These are phyloP conservation scores for Xestia ashworthii DNA, from an alignment of 2,888 invertebrate species.

Conservation along the genomic window DNA sequence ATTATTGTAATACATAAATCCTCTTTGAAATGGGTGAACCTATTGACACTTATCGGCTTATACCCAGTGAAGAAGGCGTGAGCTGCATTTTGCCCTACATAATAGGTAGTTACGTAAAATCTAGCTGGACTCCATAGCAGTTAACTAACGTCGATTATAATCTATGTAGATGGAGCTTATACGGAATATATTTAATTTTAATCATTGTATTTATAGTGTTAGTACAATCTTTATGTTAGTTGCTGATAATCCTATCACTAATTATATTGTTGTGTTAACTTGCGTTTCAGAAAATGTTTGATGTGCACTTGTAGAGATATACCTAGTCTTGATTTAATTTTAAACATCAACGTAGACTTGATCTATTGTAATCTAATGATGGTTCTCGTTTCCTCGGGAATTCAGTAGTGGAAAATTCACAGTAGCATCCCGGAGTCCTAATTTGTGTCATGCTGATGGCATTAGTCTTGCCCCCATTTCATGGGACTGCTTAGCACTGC, in stretches of 20 bases:
- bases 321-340: neutral
- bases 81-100: neutral
- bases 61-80: neutral
- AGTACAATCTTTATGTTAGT: slow-evolving; percentile 14
- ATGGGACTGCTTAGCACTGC: neutral
- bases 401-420: no score
- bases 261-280: neutral
- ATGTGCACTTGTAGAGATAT: neutral
- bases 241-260: slow-evolving; percentile 32
- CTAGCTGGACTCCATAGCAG: neutral
- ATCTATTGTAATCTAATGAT: neutral
- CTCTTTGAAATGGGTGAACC: slow-evolving; percentile 3
- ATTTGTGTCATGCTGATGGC: neutral
- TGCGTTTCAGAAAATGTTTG: neutral
- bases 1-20: slow-evolving; percentile 32
- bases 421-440: no score
- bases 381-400: neutral
- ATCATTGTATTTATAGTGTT: slow-evolving; percentile 17
- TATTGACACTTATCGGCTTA: slow-evolving; percentile 30
- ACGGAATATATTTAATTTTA: slow-evolving; percentile 16
- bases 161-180: neutral
- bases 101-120: slow-evolving; percentile 6
- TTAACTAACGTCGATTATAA: neutral
- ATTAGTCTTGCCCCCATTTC: neutral
- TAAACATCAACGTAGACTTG: neutral